These are phyloP conservation scores for Parambassis ranga DNA, from an alignment of 2,797 vertebrate species.

Conservation along the genomic window DNA sequence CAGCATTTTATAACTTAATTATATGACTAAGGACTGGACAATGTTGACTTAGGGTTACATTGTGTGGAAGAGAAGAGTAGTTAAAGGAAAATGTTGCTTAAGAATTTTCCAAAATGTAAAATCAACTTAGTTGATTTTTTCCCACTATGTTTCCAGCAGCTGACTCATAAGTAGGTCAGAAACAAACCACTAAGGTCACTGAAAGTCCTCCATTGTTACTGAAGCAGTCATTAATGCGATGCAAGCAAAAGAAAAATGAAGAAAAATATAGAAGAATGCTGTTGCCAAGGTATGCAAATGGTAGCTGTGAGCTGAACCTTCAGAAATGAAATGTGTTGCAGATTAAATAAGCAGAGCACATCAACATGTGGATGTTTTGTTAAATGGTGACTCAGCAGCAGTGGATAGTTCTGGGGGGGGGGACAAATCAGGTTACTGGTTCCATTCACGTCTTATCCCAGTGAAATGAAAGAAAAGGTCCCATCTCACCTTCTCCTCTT, in stretches of 20 bases:
- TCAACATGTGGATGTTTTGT: constrained; percentile 16
- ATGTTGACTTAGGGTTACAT: not conserved
- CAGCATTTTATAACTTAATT: not conserved
- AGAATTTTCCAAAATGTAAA: constrained; percentile 1
- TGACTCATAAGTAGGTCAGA: constrained; percentile 24
- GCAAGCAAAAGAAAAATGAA: not conserved
- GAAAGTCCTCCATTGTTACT: not conserved
- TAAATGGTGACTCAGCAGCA: constrained; percentile 29
- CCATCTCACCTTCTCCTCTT: too few species aligned
- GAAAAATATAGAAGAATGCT: not conserved
- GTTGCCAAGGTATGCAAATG: not conserved
- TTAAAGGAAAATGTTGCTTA: not conserved
- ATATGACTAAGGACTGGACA: not conserved
- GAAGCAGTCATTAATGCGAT: not conserved
- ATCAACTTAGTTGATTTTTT: not conserved
- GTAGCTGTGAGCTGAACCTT: constrained; percentile 5
- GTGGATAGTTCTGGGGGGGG: not conserved
- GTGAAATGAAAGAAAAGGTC: not conserved
- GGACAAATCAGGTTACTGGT: not conserved
- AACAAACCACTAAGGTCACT: constrained; percentile 2
- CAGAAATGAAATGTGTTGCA: constrained; percentile 6
- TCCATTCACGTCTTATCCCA: not conserved
- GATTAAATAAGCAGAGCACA: not conserved
- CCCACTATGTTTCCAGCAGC: constrained; percentile 20
- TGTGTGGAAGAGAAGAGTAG: not conserved